Base-by-base conservation (phyloP, 2,113 vertebrate genomes). In the Ophiodon elongatus region DNA sequence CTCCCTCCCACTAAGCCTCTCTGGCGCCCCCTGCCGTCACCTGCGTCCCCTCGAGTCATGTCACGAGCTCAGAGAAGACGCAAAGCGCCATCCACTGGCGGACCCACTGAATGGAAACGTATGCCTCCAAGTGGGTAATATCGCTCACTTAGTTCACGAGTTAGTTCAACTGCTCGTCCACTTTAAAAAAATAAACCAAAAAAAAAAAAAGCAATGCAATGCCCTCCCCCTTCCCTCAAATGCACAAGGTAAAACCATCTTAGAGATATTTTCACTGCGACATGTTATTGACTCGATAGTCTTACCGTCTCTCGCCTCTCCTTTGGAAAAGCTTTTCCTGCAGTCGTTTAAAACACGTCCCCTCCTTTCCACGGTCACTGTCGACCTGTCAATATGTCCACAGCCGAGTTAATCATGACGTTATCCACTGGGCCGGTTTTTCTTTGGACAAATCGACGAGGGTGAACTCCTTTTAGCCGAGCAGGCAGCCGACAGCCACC, bases 1-100 rank as follows among this genome's bases (percentile, higher is more conserved):
- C 66, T 14, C 52, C 15, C 2, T 23, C 27, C 2, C 39, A 21
- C 50, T 10, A 35, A 3, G 70, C 21, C 80, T 79, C 83, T 89
- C 56, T 83, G 65, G 70, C 88, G 90, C 90, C 87, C 87, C 84
- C 90, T 93, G 56, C 90, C 91, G 65, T n/a, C 71, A 2, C 4
- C 27, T 5, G 5, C 9, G 33, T 47, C 19, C 1, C 8, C 6
- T 11, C 47, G 4, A n/a, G 33, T 33, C 88, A 60, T n/a, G n/a
- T 62, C 76, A 54, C 27, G 29, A 31, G 33, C 50, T 3, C 68
- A 35, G 76, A 23, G 17, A 19, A 21, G 79, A 73, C 0, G 2
- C 21, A 2, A 67, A 43, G 88, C 92, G 92, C 90, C 92, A 35
- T 33, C 92, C 45, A 47, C 82, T 23, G 92, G 88, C 75, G 7